These are phyloP conservation scores for Synergus laeviventris DNA, from an alignment of 2,888 invertebrate species.

Conservation along the genomic window DNA sequence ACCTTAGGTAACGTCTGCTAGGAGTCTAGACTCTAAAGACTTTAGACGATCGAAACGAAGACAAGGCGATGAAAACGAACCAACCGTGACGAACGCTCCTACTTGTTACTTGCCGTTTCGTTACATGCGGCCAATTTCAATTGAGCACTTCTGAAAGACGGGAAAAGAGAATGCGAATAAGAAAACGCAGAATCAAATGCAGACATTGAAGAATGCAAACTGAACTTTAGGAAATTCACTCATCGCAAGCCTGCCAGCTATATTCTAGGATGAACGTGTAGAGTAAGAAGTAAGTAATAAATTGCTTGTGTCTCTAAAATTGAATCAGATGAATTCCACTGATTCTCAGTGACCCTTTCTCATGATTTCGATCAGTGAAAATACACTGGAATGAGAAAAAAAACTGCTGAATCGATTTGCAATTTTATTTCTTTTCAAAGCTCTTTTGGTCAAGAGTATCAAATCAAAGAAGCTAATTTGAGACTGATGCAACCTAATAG, in stretches of 20 bases:
- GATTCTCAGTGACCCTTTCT: no score
- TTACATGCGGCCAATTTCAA: constrained; percentile 35
- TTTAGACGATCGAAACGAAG: constrained; percentile 48
- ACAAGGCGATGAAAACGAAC: constrained; percentile 44
- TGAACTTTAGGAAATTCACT: constrained; percentile 16
- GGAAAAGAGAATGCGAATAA: constrained; percentile 23
- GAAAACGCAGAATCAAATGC: constrained; percentile 32
- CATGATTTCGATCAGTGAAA: no score
- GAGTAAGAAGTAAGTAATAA: not conserved
- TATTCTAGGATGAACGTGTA: not conserved
- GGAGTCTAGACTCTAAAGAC: constrained; percentile 66
- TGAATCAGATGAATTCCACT: no score
- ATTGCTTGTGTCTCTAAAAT: no score
- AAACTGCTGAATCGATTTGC: not conserved
- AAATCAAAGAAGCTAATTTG: no score
- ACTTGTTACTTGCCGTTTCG: constrained; percentile 19
- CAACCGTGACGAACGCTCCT: not conserved
- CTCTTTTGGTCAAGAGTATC: no score
- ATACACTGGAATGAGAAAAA: not conserved
- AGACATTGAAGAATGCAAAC: constrained; percentile 10
- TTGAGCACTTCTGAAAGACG: constrained; percentile 34
- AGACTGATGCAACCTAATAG: not conserved
- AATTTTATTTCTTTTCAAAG: no score
- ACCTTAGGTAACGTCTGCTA: constrained; percentile 70
- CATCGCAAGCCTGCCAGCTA: not conserved